Percentiles rank a stretch among this genome's conserved stretches.
Evolutionary conservation across 2,113 vertebrate species (phyloP).

Genomic region (Antechinus flavipes): DNA sequence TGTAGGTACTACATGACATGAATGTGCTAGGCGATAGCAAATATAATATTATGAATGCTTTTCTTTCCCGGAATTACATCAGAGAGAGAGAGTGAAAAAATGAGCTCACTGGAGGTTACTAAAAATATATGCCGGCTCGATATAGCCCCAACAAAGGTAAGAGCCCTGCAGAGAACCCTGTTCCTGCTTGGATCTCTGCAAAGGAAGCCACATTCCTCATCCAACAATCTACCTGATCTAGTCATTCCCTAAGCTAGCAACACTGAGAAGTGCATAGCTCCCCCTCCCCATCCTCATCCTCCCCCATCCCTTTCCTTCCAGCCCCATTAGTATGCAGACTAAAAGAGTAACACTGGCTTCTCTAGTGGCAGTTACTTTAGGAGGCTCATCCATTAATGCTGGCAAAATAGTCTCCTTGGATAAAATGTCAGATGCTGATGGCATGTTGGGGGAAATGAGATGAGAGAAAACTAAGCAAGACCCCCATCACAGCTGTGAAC

Average conservation of each 20-base stretch:
- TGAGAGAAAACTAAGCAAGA: neutral
- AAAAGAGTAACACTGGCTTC: conserved; percentile 47
- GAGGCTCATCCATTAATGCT: conserved; percentile 4
- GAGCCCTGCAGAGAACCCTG: conserved; percentile 59
- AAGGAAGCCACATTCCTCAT: conserved; percentile 52
- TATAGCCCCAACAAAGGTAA: conserved; percentile 69
- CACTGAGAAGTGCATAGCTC: conserved; percentile 16
- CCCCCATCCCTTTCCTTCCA: neutral
- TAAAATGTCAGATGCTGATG: neutral
- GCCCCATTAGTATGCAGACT: conserved; percentile 47
- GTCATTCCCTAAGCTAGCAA: conserved; percentile 59
- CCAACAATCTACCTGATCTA: conserved; percentile 53
- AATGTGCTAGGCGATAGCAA: conserved; percentile 69
- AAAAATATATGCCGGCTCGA: conserved; percentile 68
- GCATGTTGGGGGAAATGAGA: neutral
- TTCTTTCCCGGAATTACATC: conserved; percentile 69
- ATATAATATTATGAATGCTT: conserved; percentile 73
- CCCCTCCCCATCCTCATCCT: neutral
- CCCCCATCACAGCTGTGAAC: neutral
- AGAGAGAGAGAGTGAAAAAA: conserved; percentile 70
- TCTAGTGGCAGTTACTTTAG: conserved; percentile 12
- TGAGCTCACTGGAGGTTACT: conserved; percentile 67
- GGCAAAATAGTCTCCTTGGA: neutral
- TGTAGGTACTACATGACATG: conserved; percentile 74
- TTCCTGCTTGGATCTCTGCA: conserved; percentile 53